A percentile compares a stretch with the other conserved stretches of the same genome.
These are phyloP conservation scores for Lissocephala sabroskyi DNA, from an alignment of 2,888 invertebrate species.

Conservation along the genomic window DNA sequence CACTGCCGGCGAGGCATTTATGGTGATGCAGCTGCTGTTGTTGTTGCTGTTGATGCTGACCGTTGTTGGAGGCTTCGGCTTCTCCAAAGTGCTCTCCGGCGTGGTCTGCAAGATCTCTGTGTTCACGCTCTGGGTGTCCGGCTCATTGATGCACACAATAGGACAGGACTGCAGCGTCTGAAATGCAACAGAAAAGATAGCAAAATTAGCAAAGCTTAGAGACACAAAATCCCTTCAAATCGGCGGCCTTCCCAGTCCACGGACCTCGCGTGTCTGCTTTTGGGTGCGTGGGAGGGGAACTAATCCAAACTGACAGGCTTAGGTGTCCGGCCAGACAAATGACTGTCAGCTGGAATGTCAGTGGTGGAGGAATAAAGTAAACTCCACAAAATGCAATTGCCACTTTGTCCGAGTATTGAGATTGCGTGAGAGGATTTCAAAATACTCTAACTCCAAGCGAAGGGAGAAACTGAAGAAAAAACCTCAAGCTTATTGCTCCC, in stretches of 20 bases:
- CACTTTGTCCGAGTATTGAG: slow-evolving; percentile 9
- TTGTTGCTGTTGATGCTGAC: slow-evolving; percentile 23
- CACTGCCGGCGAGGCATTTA: slow-evolving; percentile 27
- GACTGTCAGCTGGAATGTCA: slow-evolving; percentile 40
- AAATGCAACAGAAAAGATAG: slow-evolving; percentile 36
- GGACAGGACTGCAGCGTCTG: slow-evolving; percentile 84
- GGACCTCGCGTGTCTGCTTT: too few relatives aligned
- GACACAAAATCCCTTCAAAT: too few relatives aligned
- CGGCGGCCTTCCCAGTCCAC: too few relatives aligned
- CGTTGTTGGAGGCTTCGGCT: slow-evolving; percentile 33
- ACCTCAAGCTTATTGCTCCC: too few relatives aligned
- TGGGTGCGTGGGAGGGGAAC: slow-evolving; percentile 9
- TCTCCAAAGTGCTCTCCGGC: slow-evolving; percentile 65
- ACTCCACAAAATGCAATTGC: slow-evolving; percentile 39
- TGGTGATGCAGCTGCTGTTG: slow-evolving; percentile 38
- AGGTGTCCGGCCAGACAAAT: slow-evolving; percentile 52
- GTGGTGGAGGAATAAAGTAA: too few relatives aligned
- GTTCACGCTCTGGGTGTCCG: slow-evolving; percentile 67
- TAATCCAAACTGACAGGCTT: slow-evolving; percentile 30
- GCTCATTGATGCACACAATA: slow-evolving; percentile 70
- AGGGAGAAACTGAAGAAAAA: too few relatives aligned
- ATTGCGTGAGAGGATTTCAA: too few relatives aligned
- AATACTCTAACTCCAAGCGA: too few relatives aligned
- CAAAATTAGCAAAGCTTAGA: slow-evolving; percentile 2
- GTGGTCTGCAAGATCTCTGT: slow-evolving; percentile 65